Percentiles rank a stretch among this genome's conserved stretches.
phyloP scores from a whole-genome alignment of 2,797 vertebrate genomes.

The Phrynocephalus vlangalii region DNA sequence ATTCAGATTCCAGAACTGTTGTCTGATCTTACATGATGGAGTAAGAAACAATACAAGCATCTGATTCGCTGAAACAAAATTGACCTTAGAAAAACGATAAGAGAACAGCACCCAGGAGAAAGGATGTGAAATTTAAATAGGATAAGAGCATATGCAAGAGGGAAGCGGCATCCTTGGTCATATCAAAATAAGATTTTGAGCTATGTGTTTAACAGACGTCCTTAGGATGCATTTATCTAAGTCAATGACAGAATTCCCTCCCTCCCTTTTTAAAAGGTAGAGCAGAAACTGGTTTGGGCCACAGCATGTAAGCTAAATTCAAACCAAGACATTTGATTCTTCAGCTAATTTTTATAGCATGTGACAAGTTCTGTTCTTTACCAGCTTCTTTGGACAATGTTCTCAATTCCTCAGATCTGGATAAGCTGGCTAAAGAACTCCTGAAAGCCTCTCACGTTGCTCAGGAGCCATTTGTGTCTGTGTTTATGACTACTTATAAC shows the following conservation, averaged over 20 bases:
- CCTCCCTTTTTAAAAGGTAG: background rate
- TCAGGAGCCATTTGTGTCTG: background rate
- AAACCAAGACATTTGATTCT: slow-evolving; percentile 5
- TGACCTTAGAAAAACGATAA: slow-evolving; percentile 54
- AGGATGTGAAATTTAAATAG: slow-evolving; percentile 57
- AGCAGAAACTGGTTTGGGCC: slow-evolving; percentile 13
- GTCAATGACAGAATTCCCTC: background rate
- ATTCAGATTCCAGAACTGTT: slow-evolving; percentile 69
- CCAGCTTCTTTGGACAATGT: background rate
- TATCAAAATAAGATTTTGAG: slow-evolving; percentile 43
- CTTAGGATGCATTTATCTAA: slow-evolving; percentile 31
- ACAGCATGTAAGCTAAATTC: slow-evolving; percentile 33
- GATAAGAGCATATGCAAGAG: background rate
- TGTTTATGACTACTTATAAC: too few species aligned
- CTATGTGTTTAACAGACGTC: background rate
- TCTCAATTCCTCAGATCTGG: background rate
- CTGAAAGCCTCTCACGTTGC: background rate
- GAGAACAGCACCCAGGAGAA: slow-evolving; percentile 52
- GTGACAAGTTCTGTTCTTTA: background rate
- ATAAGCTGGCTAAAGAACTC: background rate
- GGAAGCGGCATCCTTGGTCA: background rate
- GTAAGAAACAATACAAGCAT: slow-evolving; percentile 70
- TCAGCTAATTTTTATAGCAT: background rate
- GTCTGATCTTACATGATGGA: slow-evolving; percentile 68
- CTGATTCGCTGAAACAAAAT: slow-evolving; percentile 66